These are phyloP conservation scores for Drosophila nr. perissopoda DNA, from an alignment of 2,888 invertebrate species.

Conservation along the genomic window DNA sequence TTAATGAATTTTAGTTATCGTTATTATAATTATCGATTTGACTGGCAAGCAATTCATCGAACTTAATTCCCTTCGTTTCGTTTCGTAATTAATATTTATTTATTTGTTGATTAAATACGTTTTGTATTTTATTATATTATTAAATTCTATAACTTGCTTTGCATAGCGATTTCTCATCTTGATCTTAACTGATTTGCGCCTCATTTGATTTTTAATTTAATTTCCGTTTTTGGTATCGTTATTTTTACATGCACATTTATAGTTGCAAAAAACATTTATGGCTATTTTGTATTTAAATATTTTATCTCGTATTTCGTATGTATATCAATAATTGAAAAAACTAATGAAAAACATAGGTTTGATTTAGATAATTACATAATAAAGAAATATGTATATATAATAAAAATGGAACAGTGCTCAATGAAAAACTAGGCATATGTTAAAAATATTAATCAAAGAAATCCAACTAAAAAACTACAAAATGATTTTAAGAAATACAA, in stretches of 20 bases:
- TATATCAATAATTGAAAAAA: conserved; percentile 51
- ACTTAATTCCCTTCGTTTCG: conserved; percentile 29
- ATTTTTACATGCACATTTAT: conserved; percentile 78
- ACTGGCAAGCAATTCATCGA: conserved; percentile 40
- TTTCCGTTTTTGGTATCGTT: conserved; percentile 38
- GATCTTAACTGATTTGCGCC: conserved; percentile 41
- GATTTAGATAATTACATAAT: conserved; percentile 27
- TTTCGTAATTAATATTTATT: conserved; percentile 55
- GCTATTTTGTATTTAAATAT: conserved; percentile 66
- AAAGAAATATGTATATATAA: conserved; percentile 11
- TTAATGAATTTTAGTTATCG: conserved; percentile 60
- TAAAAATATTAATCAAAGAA: conserved; percentile 7
- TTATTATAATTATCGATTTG: conserved; percentile 50
- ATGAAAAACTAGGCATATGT: conserved; percentile 16
- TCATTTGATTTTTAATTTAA: conserved; percentile 30
- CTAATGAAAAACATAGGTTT: conserved; percentile 33
- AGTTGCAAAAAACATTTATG: conserved; percentile 77
- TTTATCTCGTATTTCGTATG: conserved; percentile 57
- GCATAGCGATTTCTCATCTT: conserved; percentile 55
- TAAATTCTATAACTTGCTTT: conserved; percentile 80
- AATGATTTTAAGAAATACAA: conserved; percentile 11
- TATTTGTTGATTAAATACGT: conserved; percentile 69
- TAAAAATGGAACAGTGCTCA: conserved; percentile 45
- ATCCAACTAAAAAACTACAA: conserved; percentile 18
- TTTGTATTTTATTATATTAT: conserved; percentile 61